Evolutionary conservation across 2,888 invertebrate species (phyloP).

Genomic region (Tinea semifulvella): DNA sequence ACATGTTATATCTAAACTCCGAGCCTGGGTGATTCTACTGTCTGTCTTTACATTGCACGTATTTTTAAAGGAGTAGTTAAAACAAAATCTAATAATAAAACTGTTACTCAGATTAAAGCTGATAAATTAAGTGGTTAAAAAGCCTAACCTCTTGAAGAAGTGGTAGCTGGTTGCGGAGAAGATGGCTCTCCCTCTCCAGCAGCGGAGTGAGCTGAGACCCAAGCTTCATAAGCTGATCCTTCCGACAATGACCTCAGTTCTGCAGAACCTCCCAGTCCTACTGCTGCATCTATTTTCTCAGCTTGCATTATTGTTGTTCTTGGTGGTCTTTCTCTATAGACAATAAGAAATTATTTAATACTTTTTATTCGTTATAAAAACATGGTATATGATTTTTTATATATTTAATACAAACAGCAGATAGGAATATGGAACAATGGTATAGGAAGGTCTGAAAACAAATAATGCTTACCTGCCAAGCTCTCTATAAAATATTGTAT

Average conservation of each 20-base stretch:
- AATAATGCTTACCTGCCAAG: constrained; percentile 62
- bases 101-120: not conserved
- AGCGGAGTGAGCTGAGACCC: constrained; percentile 85
- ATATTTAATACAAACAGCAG: no score
- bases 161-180: constrained; percentile 77
- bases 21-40: no score
- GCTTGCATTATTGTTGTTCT: constrained; percentile 53
- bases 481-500: constrained; percentile 81
- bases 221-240: constrained; percentile 84
- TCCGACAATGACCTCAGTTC: constrained; percentile 76
- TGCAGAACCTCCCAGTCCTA: constrained; percentile 61
- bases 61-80: no score
- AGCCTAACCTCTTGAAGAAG: constrained; percentile 72
- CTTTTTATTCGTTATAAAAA: no score
- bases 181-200: constrained; percentile 85
- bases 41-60: no score
- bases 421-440: not conserved
- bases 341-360: not conserved
- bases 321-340: constrained; percentile 50
- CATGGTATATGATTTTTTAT: no score
- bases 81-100: no score
- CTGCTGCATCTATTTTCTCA: constrained; percentile 41
- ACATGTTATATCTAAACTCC: no score
- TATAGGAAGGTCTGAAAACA: not conserved
- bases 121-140: not conserved